Base-by-base conservation (phyloP, 2,797 vertebrate genomes). In the Aphelocoma californica region DNA sequence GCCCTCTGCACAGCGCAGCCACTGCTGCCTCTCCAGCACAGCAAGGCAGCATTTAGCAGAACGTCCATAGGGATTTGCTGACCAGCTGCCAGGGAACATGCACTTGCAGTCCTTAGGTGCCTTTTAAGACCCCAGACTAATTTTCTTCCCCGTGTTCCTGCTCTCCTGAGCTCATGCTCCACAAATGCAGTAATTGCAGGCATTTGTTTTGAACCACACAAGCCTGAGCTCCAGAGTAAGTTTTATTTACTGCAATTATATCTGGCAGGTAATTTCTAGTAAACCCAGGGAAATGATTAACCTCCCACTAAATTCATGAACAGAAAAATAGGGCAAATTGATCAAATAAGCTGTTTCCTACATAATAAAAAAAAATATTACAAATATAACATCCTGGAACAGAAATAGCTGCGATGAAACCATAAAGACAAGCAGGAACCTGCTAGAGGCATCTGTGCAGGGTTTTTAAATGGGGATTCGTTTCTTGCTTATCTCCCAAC, bases 161-260 rank as follows among this genome's bases (percentile, higher is more conserved):
- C 67, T 62, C 60, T 77, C 65, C 45, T 26, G 57, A 82, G 90
- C 75, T 88, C 54, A 0, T 9, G 86, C 88, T 87, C 93, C 57
- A 53, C 38, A 38, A 40, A 29, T 3, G 21, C 82, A 28, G 70
- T 95, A 93, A 91, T 92, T 92, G 92, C 88, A 71, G 34, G 65
- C 93, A 78, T 88, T 95, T 95, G 79, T 95, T 92, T 47, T 17
- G 62, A 91, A 1, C 69, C 38, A 0, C 38, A 44, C 62, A 6
- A 92, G 92, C 83, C 86, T 44, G 78, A 77, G 93, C 94, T 96
- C 74, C 84, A 40, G 73, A 86, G 77, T 34, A 24, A 86, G 77
- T 70, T 94, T 94, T 96, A 91, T 97, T 97, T 91, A 95, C 93
- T 90, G 87, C 85, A 90, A 57, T 97, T 96, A 93, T 53, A 72